These are phyloP conservation scores for Bruchidius siliquastri DNA, from an alignment of 2,888 invertebrate species.

Conservation along the genomic window DNA sequence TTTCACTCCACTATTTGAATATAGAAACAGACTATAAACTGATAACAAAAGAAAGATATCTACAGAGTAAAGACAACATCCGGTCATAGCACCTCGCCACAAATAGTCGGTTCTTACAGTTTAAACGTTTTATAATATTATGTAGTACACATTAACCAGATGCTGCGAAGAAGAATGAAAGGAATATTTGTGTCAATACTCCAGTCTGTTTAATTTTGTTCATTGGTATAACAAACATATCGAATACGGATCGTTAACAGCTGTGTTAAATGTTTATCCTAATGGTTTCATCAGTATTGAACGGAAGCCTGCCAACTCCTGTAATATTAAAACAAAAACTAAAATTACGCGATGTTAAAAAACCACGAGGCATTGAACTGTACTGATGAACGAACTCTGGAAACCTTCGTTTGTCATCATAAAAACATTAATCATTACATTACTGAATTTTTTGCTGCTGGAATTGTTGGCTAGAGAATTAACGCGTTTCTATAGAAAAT, in stretches of 20 bases:
- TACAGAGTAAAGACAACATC: not conserved
- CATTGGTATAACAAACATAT: not conserved
- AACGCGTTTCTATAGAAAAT: not conserved
- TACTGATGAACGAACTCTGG: not conserved
- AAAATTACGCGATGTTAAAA: not conserved
- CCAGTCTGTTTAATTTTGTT: not conserved
- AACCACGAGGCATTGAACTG: not conserved
- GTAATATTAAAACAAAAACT: not conserved
- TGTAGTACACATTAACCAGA: not conserved
- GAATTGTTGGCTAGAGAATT: not conserved
- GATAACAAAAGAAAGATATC: not conserved
- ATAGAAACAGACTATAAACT: too few species aligned
- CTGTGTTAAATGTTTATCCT: not conserved
- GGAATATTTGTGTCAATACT: not conserved
- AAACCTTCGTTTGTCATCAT: not conserved
- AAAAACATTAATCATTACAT: not conserved
- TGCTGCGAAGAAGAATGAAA: not conserved
- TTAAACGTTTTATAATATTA: not conserved
- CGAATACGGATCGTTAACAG: not conserved
- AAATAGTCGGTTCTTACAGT: too few species aligned
- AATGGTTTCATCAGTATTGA: not conserved
- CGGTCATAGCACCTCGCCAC: not conserved
- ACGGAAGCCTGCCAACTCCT: not conserved
- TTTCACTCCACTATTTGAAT: too few species aligned
- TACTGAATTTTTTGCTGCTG: not conserved